Percentiles rank a stretch among this genome's conserved stretches.
Conservation (phyloP, 2,113 vertebrate species). For the Lepus europaeus region DNA sequence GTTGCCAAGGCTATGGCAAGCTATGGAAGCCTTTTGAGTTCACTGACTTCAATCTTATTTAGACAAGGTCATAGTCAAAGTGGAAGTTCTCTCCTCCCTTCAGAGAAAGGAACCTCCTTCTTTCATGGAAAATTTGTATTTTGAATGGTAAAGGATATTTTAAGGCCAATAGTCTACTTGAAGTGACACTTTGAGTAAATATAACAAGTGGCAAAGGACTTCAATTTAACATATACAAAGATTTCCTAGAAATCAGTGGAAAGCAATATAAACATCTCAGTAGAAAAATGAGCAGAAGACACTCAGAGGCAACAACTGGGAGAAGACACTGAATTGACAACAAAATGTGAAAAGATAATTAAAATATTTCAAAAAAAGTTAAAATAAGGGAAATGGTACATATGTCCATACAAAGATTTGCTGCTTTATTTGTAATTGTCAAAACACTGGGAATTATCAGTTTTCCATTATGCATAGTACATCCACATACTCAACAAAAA, state of each 20-base stretch:
- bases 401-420: background rate
- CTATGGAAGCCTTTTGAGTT: too few relatives aligned
- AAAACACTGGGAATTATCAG: conserved; percentile 1
- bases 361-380: background rate
- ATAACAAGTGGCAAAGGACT: background rate
- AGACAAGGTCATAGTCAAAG: too few relatives aligned
- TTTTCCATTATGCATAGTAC: background rate
- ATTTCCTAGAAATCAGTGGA: background rate
- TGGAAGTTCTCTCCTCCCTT: too few relatives aligned
- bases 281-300: background rate
- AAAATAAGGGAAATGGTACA: conserved; percentile 57
- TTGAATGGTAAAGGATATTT: background rate
- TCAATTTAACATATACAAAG: conserved; percentile 3
- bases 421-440: conserved; percentile 42
- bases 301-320: background rate
- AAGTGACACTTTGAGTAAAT: background rate
- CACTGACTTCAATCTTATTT: too few relatives aligned
- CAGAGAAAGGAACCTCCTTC: too few relatives aligned
- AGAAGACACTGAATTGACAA: background rate
- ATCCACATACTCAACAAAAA: background rate
- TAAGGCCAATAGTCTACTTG: background rate
- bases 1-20: too few relatives aligned
- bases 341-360: conserved; percentile 29
- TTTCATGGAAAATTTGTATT: background rate
- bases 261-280: background rate